Evolutionary conservation across 2,888 invertebrate species (phyloP).

Genomic region (Timandra comae): DNA sequence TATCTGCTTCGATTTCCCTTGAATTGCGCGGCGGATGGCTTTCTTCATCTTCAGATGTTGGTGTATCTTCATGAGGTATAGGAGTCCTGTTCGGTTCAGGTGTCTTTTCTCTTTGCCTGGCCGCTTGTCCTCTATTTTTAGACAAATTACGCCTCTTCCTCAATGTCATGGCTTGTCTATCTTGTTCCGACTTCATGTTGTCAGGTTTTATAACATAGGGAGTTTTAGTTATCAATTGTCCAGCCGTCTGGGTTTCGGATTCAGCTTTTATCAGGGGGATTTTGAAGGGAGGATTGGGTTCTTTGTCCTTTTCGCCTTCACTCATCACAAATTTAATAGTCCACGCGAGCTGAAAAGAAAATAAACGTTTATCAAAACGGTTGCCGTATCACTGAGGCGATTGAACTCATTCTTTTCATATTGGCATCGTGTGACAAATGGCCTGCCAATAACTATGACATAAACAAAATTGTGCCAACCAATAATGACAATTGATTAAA

Average conservation of each 20-base stretch:
- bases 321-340: slow-evolving; percentile 40
- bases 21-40: slow-evolving; percentile 43
- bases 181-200: slow-evolving; percentile 53
- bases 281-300: slow-evolving; percentile 35
- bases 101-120: slow-evolving; percentile 68
- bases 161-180: slow-evolving; percentile 68
- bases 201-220: slow-evolving; percentile 33
- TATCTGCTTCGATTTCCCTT: slow-evolving; percentile 68
- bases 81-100: slow-evolving; percentile 67
- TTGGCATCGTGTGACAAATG: slow-evolving; percentile 50
- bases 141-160: slow-evolving; percentile 79
- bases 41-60: slow-evolving; percentile 77
- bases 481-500: slow-evolving; percentile 32
- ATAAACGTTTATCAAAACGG: slow-evolving; percentile 33
- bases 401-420: slow-evolving; percentile 29
- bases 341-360: slow-evolving; percentile 41
- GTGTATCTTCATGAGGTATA: slow-evolving; percentile 78
- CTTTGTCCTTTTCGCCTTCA: slow-evolving; percentile 37
- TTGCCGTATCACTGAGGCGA: slow-evolving; percentile 34
- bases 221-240: slow-evolving; percentile 38
- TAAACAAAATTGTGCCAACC: slow-evolving; percentile 42
- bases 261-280: slow-evolving; percentile 53
- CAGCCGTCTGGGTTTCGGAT: slow-evolving; percentile 51
- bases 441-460: slow-evolving; percentile 56
- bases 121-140: slow-evolving; percentile 70